These are phyloP conservation scores for Battus philenor DNA, from an alignment of 1,140 invertebrate species.

Conservation along the genomic window DNA sequence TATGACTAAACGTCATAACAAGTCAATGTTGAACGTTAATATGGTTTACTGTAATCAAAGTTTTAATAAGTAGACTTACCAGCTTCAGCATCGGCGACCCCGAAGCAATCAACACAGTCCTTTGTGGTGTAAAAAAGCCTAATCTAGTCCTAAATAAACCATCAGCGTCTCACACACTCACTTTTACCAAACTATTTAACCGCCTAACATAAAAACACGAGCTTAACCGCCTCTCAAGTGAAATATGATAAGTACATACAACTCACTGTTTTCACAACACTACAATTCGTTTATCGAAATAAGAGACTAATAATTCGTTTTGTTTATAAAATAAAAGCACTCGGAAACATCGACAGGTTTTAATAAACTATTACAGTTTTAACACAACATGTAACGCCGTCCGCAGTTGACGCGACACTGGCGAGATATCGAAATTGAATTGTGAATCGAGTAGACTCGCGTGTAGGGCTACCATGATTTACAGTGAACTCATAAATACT, in stretches of 20 bases:
- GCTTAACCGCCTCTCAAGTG: slow-evolving; percentile 23
- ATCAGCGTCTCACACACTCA: slow-evolving; percentile 66
- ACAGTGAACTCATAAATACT: too few relatives aligned
- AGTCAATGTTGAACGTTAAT: neutral
- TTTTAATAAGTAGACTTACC: slow-evolving; percentile 46
- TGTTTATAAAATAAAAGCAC: slow-evolving; percentile 29
- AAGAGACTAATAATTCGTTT: slow-evolving; percentile 27
- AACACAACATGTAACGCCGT: slow-evolving; percentile 33
- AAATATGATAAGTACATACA: slow-evolving; percentile 50
- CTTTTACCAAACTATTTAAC: slow-evolving; percentile 67
- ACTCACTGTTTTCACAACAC: slow-evolving; percentile 57
- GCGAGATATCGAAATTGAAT: slow-evolving; percentile 53
- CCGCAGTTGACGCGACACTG: slow-evolving; percentile 60
- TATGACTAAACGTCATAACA: slow-evolving; percentile 10
- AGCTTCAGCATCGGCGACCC: slow-evolving; percentile 60
- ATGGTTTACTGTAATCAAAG: neutral
- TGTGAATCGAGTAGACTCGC: slow-evolving; percentile 32
- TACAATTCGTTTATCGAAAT: slow-evolving; percentile 56
- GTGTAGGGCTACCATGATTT: slow-evolving; percentile 7
- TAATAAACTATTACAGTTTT: slow-evolving; percentile 22
- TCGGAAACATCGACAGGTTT: slow-evolving; percentile 32
- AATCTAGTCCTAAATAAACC: slow-evolving; percentile 59
- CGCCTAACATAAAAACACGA: slow-evolving; percentile 51
- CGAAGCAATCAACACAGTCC: slow-evolving; percentile 31
- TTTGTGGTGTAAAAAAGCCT: slow-evolving; percentile 41